Base-by-base conservation (phyloP, 2,888 invertebrate genomes). In the Harpalus rubripes region DNA sequence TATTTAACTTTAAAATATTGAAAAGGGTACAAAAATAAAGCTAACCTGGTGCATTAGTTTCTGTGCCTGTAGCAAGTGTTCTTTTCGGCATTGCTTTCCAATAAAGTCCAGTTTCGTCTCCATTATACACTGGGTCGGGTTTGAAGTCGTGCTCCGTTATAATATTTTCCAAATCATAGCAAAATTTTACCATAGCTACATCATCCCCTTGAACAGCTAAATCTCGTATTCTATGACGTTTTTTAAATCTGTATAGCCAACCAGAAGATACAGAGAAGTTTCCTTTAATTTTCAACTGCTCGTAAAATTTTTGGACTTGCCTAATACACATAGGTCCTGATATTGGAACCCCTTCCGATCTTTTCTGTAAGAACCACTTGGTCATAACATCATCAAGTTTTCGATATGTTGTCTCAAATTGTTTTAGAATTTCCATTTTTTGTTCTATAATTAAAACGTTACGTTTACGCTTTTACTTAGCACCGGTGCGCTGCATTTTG, bases 81-180 rank as follows among this genome's bases (percentile, higher is more conserved):
- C 26, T 26, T 68, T 22, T 68, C 4, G 44, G 76, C 52, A 41
- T 44, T 44, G 16, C 41, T n/a, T n/a, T n/a, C n/a, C n/a, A n/a
- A n/a, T n/a, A n/a, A n/a, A n/a, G n/a, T n/a, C 89, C 89, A 41
- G 87, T 89, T 87, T 91, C 90, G 85, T 90, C 90, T 85, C 89
- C 86, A 87, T 91, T 90, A 81, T 86, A 91, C 39, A 90, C 88
- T 80, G 86, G 63, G 63, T 87, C 88, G 8, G 87, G 88, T 79
- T 88, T 88, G 39, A 88, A 86, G 85, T 88, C 86, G 86, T 88
- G 84, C 83, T 88, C 87, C 8, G 2, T 76, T 10, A 76, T 44
- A 44, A 41, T 7, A 44, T 76, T 76, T 44, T 76, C 76, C 41
- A 76, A 76, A 39, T 76, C 76, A 10, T 44, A 39, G 7, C 52